Percentiles rank a stretch among this genome's conserved stretches.
phyloP scores from a whole-genome alignment of 2,113 vertebrate genomes.

The Narcine bancroftii region DNA sequence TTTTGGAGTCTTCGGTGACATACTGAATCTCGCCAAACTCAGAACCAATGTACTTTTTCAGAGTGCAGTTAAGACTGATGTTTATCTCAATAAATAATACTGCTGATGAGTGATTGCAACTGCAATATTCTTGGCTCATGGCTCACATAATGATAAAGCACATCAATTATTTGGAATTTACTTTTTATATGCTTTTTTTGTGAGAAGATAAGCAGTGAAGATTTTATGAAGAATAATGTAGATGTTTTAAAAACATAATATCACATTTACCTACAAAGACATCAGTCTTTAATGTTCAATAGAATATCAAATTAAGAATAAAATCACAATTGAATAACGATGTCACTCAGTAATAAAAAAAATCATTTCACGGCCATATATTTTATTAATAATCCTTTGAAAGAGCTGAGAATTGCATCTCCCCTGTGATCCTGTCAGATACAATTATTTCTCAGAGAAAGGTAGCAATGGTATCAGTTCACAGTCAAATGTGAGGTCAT shows the following conservation, averaged over 20 bases:
- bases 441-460: not conserved
- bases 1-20: no score
- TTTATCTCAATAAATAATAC: constrained; percentile 10
- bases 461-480: not conserved
- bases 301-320: not conserved
- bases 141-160: not conserved
- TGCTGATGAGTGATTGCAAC: not conserved
- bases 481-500: not conserved
- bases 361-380: not conserved
- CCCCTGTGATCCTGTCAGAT: not conserved
- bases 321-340: not conserved
- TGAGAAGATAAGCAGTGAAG: not conserved
- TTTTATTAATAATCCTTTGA: not conserved
- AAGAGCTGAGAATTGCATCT: not conserved
- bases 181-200: not conserved
- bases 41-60: not conserved
- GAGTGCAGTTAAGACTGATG: not conserved
- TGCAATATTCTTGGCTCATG: not conserved
- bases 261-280: not conserved
- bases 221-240: not conserved
- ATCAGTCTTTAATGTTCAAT: not conserved
- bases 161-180: not conserved
- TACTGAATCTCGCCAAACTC: no score
- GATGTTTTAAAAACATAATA: not conserved
- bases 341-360: not conserved